Conservation (phyloP, 2,888 invertebrate genomes). For the Scaptomyza tumidula region DNA sequence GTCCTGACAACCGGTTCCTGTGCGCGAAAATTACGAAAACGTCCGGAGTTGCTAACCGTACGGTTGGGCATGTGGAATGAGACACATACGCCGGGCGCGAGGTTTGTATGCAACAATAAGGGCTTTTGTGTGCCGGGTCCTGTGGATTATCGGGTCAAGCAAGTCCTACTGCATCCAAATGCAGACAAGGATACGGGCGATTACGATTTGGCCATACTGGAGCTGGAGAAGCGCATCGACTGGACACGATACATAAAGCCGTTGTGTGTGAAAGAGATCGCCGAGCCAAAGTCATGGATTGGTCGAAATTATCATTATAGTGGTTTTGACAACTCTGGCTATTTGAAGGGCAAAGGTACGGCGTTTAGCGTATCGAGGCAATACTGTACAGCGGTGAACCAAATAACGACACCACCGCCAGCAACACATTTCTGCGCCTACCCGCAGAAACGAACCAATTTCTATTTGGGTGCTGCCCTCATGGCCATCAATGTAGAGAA, state of each 20-base stretch:
- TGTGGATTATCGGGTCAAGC: slow-evolving; percentile 27
- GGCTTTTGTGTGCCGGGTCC: slow-evolving; percentile 66
- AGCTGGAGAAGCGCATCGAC: slow-evolving; percentile 37
- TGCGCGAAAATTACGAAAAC: slow-evolving; percentile 37
- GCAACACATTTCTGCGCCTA: slow-evolving; percentile 56
- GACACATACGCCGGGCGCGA: slow-evolving; percentile 17
- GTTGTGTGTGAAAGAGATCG: slow-evolving; percentile 45
- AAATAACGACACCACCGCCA: slow-evolving; percentile 21
- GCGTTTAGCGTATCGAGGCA: slow-evolving; percentile 32
- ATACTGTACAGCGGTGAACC: slow-evolving; percentile 29
- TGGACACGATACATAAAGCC: slow-evolving; percentile 47
- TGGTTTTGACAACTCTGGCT: slow-evolving; percentile 38
- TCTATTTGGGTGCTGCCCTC: slow-evolving; percentile 44
- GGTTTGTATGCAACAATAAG: slow-evolving; percentile 40
- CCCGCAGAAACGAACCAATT: slow-evolving; percentile 35
- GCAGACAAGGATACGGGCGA: slow-evolving; percentile 57
- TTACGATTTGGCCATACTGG: slow-evolving; percentile 58
- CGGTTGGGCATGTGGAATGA: slow-evolving; percentile 57
- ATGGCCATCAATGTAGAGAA: slow-evolving; percentile 49
- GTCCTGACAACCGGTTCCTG: slow-evolving; percentile 61
- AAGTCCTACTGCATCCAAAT: slow-evolving; percentile 50
- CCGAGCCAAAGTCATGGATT: slow-evolving; percentile 42
- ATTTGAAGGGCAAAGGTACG: slow-evolving; percentile 46
- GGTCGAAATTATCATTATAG: slow-evolving; percentile 48
- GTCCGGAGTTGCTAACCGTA: slow-evolving; percentile 24